A percentile compares a stretch with the other conserved stretches of the same genome.
phyloP scores from a whole-genome alignment of 2,888 invertebrate genomes.

The Drosophila mercatorum region DNA sequence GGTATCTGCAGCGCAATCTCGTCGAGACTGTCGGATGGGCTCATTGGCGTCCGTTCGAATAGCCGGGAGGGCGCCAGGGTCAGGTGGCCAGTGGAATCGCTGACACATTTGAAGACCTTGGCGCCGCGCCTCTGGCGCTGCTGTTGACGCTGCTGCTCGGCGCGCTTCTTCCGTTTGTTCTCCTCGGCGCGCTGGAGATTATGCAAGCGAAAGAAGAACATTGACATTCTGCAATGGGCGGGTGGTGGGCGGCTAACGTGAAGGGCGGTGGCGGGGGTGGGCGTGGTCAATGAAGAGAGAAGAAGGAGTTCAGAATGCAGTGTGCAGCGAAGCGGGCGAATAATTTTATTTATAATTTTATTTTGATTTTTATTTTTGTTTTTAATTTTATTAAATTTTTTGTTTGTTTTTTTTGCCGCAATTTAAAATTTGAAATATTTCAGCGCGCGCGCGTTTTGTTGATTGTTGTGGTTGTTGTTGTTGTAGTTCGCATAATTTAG shows the following conservation, averaged over 20 bases:
- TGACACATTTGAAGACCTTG: conserved; percentile 86
- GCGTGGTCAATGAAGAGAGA: background rate
- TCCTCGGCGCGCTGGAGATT: conserved; percentile 94
- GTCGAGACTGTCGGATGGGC: conserved; percentile 94
- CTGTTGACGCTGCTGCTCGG: conserved; percentile 84
- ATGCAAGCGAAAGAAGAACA: conserved; percentile 98
- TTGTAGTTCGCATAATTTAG: conserved; percentile 24
- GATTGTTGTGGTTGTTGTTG: conserved; percentile 7
- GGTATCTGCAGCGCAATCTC: conserved; percentile 96
- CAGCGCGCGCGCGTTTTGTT: conserved; percentile 14
- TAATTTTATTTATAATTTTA: conserved; percentile 2
- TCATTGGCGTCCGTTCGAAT: conserved; percentile 93
- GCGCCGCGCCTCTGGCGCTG: conserved; percentile 86
- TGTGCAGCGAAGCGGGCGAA: conserved; percentile 17
- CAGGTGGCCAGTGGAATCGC: conserved; percentile 85
- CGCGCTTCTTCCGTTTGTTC: conserved; percentile 88
- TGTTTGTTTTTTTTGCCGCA: background rate
- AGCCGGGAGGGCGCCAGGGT: conserved; percentile 92
- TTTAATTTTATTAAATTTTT: conserved; percentile 6
- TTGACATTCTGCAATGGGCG: conserved; percentile 90
- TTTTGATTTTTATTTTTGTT: conserved; percentile 14
- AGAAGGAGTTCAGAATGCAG: background rate
- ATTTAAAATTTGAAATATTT: conserved; percentile 17
- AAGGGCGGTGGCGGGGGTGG: background rate
- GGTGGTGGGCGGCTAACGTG: conserved; percentile 5